Evolutionary conservation across 2,888 invertebrate genomes (phyloP).

Genomic region (Acanthococcus lagerstroemiae): DNA sequence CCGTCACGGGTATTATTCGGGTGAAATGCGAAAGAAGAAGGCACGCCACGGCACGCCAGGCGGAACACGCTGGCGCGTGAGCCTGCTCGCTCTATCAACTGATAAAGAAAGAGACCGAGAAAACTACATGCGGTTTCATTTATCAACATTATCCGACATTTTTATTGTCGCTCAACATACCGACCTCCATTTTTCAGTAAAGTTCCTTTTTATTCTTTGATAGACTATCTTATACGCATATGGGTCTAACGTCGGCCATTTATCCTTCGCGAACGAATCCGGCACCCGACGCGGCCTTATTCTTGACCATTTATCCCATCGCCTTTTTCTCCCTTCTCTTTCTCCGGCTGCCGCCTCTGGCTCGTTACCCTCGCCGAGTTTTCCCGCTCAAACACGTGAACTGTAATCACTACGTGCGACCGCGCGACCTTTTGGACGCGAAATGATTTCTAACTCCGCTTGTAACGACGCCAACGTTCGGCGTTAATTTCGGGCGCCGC

Average conservation of each 20-base stretch:
- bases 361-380: background rate
- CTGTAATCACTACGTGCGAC: too few relatives aligned
- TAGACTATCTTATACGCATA: conserved; percentile 24
- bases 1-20: too few relatives aligned
- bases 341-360: background rate
- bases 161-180: conserved; percentile 26
- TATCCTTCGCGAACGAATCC: conserved; percentile 19
- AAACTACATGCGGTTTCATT: conserved; percentile 25
- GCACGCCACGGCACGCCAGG: too few relatives aligned
- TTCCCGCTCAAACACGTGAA: too few relatives aligned
- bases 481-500: too few relatives aligned
- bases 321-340: background rate
- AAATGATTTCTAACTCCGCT: too few relatives aligned
- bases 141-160: conserved; percentile 30
- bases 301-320: conserved; percentile 23
- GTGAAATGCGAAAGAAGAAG: too few relatives aligned
- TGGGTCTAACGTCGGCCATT: conserved; percentile 15
- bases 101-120: conserved; percentile 1
- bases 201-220: conserved; percentile 23
- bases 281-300: too few relatives aligned
- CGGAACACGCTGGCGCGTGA: too few relatives aligned
- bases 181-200: conserved; percentile 21
- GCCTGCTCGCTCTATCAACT: too few relatives aligned
- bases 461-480: too few relatives aligned
- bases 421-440: too few relatives aligned